phyloP scores from a whole-genome alignment of 2,113 vertebrate species.

The Perccottus glenii region DNA sequence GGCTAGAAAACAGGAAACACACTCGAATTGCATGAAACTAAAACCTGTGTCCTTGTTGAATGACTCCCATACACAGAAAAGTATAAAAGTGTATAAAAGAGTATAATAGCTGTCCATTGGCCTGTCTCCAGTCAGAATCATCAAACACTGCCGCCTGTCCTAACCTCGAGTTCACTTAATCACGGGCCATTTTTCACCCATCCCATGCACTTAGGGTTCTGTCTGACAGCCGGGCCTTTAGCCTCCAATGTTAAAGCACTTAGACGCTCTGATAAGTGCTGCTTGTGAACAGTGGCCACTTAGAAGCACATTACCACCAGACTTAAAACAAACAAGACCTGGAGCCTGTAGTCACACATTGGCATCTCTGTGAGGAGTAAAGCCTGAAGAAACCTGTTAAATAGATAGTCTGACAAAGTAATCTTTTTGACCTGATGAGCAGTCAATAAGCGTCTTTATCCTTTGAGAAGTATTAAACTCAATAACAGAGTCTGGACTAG shows the following conservation, averaged over 20 bases:
- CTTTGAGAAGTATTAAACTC: conserved; percentile 1
- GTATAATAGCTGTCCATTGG: neutral
- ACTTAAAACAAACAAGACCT: conserved; percentile 3
- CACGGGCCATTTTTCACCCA: conserved; percentile 16
- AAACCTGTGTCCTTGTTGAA: no score
- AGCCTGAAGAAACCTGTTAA: conserved; percentile 4
- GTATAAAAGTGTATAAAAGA: neutral
- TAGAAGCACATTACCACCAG: conserved; percentile 4
- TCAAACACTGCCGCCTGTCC: neutral
- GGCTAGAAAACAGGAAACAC: no score
- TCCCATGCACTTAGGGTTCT: conserved; percentile 14
- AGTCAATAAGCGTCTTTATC: conserved; percentile 8
- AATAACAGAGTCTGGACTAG: neutral
- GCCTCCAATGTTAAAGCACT: conserved; percentile 5
- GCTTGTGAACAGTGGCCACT: conserved; percentile 1
- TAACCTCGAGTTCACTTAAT: conserved; percentile 11
- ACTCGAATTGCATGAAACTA: no score
- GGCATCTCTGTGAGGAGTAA: neutral
- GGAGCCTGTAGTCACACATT: neutral
- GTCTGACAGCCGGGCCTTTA: conserved; percentile 4
- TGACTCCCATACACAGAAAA: neutral
- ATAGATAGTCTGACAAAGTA: conserved; percentile 3
- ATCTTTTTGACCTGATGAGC: conserved; percentile 12
- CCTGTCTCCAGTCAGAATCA: neutral
- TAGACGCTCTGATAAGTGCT: conserved; percentile 1